Base-by-base conservation (phyloP, 64 coral and sea anemone genomes). In the Montipora foliosa region DNA sequence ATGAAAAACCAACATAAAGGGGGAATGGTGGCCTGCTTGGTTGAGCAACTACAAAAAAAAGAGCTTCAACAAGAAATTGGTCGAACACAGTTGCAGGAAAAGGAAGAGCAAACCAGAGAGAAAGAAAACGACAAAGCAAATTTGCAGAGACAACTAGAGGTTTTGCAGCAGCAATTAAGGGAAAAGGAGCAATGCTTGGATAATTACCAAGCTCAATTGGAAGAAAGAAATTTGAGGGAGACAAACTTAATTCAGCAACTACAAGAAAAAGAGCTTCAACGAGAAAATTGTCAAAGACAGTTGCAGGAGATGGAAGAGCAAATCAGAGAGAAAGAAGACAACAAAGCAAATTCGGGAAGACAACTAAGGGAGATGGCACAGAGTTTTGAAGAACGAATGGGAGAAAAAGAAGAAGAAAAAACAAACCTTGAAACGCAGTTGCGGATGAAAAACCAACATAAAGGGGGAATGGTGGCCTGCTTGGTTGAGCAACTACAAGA, bases 21-120 rank as follows among this genome's bases (percentile, higher is more conserved):
- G 22, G 22, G 22, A 22, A 22, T 22, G 22, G 22, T 22, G 29
- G 29, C 29, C 29, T 71, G 75, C 21, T 57, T 75, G 2, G 71
- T 91, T 45, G 66, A 87, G 71, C 68, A 66, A 29, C 86, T 74
- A n/a, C 19, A 47, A 48, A 1, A 74, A 89, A 77, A 12, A 49
- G 15, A 2, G 24, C 3, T 16, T 71, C 53, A 58, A 67, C 37
- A 37, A 91, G 79, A 45, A 29, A 29, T 29, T 29, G 29, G 29
- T 29, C 29, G 29, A 29, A 29, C 29, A 29, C 29, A 29, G 29
- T 91, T 49, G 61, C 49, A 21, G 44, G 51, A 60, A 24, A 67
- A 16, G 7, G 45, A 59, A 80, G 46, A n/a, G 46, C 16, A 82
- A 69, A 77, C 6, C 5, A 76, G 92, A 66, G 15, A 95, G 24